Percentiles rank a stretch among this genome's conserved stretches.
Conservation (phyloP, 1,140 invertebrate species). For the Heliothis virescens region DNA sequence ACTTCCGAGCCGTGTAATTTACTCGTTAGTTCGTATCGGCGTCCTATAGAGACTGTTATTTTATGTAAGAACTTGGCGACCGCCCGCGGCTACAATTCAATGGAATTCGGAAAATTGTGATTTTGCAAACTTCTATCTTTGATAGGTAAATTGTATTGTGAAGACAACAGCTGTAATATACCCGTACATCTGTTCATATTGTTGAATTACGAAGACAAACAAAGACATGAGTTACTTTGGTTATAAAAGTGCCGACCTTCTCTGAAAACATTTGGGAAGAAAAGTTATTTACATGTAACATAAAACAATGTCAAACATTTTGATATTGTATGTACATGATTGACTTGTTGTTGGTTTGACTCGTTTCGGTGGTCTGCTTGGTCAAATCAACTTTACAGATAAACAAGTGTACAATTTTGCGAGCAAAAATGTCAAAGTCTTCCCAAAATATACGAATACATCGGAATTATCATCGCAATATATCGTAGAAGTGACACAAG, state of each 20-base stretch:
- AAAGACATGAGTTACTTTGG: no score
- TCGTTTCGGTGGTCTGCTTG: no score
- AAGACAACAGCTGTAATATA: slow-evolving; percentile 2
- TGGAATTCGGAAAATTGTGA: slow-evolving; percentile 54
- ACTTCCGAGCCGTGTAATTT: slow-evolving; percentile 66
- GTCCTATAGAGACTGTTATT: slow-evolving; percentile 57
- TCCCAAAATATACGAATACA: no score
- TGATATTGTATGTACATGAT: no score
- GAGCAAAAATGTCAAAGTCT: no score
- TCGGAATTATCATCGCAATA: neutral
- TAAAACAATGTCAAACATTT: neutral
- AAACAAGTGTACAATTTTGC: no score
- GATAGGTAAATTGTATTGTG: slow-evolving; percentile 34
- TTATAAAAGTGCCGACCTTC: neutral
- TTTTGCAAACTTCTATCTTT: slow-evolving; percentile 44
- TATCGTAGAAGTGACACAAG: slow-evolving; percentile 24
- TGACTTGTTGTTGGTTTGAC: no score
- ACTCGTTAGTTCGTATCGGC: slow-evolving; percentile 65
- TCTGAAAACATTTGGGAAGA: neutral
- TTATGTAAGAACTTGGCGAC: slow-evolving; percentile 55
- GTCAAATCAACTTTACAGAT: no score
- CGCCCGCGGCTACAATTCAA: slow-evolving; percentile 50
- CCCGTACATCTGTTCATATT: no score
- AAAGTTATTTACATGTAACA: neutral
- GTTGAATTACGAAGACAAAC: no score